A percentile compares a stretch with the other conserved stretches of the same genome.
Evolutionary conservation across 2,113 vertebrate genomes (phyloP).

Genomic region (Cyanoderma ruficeps): DNA sequence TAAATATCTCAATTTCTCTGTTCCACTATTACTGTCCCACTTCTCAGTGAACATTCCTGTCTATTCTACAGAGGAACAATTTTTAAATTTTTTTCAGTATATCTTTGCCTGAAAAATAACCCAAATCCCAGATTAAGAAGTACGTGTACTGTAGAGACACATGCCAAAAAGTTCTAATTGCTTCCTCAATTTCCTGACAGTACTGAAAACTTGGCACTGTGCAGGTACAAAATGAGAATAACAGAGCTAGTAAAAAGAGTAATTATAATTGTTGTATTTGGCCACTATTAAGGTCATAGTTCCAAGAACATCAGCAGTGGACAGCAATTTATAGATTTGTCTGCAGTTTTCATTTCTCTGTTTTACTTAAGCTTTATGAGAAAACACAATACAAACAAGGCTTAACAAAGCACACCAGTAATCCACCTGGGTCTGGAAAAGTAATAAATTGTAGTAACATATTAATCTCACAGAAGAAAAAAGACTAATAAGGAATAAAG

Average conservation of each 20-base stretch:
- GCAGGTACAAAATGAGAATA: constrained; percentile 7
- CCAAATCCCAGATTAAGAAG: neutral
- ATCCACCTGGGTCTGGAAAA: constrained; percentile 3
- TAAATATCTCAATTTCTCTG: neutral
- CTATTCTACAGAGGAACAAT: neutral
- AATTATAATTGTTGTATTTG: neutral
- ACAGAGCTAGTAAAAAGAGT: constrained; percentile 1
- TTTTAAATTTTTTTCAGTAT: neutral
- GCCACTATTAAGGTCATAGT: neutral
- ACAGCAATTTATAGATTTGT: neutral
- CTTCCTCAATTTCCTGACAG: constrained; percentile 18
- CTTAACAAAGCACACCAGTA: neutral
- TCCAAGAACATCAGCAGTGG: neutral
- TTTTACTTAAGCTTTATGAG: neutral
- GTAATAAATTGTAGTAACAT: neutral
- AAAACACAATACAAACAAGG: neutral
- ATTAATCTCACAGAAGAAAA: neutral
- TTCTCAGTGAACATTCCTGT: neutral
- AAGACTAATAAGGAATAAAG: neutral
- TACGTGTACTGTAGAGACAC: neutral
- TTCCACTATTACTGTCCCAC: neutral
- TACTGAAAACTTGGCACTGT: neutral
- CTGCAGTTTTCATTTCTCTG: neutral
- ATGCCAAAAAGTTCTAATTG: neutral
- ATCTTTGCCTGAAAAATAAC: neutral